Conservation (phyloP, 1,140 invertebrate genomes). For the Drosophila micromelanica region DNA sequence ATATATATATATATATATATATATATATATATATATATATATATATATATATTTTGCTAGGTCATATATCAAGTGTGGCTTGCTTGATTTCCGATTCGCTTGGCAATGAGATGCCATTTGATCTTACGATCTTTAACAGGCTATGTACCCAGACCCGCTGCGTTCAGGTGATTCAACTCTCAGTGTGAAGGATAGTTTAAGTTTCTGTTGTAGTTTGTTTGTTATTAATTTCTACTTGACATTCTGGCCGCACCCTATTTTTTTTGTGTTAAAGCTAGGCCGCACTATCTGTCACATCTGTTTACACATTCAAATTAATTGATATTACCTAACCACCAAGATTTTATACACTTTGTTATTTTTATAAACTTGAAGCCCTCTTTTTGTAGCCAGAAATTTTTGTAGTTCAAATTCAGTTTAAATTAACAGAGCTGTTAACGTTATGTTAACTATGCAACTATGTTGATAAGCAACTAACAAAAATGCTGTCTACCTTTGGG, state of each 20-base stretch:
- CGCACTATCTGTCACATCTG: constrained; percentile 4
- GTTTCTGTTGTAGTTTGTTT: constrained; percentile 4
- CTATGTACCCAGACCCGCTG: constrained; percentile 41
- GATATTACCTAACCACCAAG: background rate
- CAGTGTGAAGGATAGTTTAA: constrained; percentile 65
- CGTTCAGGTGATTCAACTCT: constrained; percentile 69
- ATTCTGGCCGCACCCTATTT: constrained; percentile 68
- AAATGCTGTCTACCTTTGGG: constrained; percentile 9
- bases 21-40: constrained; percentile 19
- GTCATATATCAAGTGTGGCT: constrained; percentile 59
- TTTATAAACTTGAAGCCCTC: too few species aligned
- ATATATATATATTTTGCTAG: constrained; percentile 53
- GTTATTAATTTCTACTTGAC: constrained; percentile 4
- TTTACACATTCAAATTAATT: constrained; percentile 1
- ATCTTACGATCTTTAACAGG: constrained; percentile 65
- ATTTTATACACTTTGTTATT: background rate
- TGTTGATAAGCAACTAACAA: background rate
- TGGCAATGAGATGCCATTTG: constrained; percentile 76
- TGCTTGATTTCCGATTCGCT: constrained; percentile 66
- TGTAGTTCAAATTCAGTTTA: background rate
- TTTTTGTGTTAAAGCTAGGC: constrained; percentile 18
- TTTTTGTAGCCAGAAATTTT: too few species aligned
- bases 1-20: constrained; percentile 27
- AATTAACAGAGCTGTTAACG: background rate
- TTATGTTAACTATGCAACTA: constrained; percentile 8